Evolutionary conservation across 2,113 vertebrate species (phyloP).

Genomic region (Aix galericulata): DNA sequence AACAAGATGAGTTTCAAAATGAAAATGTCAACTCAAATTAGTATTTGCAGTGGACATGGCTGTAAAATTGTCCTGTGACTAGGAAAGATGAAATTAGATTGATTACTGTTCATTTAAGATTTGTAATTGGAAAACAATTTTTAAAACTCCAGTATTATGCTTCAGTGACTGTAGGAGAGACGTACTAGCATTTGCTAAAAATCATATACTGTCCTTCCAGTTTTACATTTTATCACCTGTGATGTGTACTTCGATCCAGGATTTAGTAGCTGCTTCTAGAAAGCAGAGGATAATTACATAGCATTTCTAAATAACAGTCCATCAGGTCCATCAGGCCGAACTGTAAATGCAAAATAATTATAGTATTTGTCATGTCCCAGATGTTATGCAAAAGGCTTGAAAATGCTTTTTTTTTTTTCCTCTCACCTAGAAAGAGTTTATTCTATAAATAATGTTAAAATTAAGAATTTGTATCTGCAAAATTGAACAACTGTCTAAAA

Average conservation of each 20-base stretch:
- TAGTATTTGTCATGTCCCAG: not conserved
- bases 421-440: not conserved
- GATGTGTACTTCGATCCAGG: not conserved
- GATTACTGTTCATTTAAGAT: not conserved
- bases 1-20: not conserved
- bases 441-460: not conserved
- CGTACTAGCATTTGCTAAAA: not conserved
- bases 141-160: not conserved
- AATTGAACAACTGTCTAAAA: not conserved
- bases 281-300: not conserved
- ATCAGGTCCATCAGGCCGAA: not conserved
- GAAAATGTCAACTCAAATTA: not conserved
- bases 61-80: not conserved
- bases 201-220: not conserved
- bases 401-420: not conserved
- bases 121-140: not conserved
- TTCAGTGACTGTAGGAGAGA: not conserved
- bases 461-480: not conserved
- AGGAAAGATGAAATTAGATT: not conserved
- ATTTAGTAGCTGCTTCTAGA: not conserved
- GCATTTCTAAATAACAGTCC: not conserved
- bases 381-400: not conserved
- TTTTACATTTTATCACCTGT: not conserved
- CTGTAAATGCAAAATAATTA: not conserved
- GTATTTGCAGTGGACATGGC: not conserved